Evolutionary conservation across 1,140 invertebrate genomes (phyloP), one percentile per base, ranked within the genome.

Genomic region (Conus betulinus): DNA sequence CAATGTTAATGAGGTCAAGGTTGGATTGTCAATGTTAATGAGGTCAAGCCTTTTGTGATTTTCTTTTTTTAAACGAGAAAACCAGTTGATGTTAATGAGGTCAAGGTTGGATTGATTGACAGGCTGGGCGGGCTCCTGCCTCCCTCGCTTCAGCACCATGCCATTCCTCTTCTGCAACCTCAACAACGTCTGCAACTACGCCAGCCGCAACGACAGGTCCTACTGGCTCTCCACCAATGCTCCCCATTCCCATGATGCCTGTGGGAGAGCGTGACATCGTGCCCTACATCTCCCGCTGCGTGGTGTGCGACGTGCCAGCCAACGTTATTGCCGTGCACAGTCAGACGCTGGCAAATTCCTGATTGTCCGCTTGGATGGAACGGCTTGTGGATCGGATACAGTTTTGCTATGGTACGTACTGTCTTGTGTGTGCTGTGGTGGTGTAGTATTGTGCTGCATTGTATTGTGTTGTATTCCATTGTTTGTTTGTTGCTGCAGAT

Each of bases 181-280:
- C 90, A 99, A 99, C 94, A 98, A 98, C 94, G 98, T 99, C 0
- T 99, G 99, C 94, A 98, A 99, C 95, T 99, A 99, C 95, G 98
- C 98, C 39, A 98, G 97, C 93, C 96, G 99, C 92, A 99, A 99
- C 93, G 99, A 99, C 95, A 97, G 98, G 95, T 99, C 98, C 84
- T 99, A 99, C 95, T 99, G 99, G 99, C 96, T 99, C 74, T 98
- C 98, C 15, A 99, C 99, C 17, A 98, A 97, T 91, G 97, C 97
- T 79, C 39, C 96, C 98, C 15, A 98, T 99, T 90, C 98, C 98
- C 97, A 96, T 96, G 96, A 98, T 98, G 97, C 98, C 98, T n/a
- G 91, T 95, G n/a, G 91, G 67, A 84, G 98, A 98, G 92, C 95
- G 96, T 5, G 97, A 97, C 79, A 99, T 99, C 90, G 95, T 96